These are phyloP conservation scores for Ophioninae sp. DNA, from an alignment of 2,888 invertebrate genomes.

Conservation along the genomic window DNA sequence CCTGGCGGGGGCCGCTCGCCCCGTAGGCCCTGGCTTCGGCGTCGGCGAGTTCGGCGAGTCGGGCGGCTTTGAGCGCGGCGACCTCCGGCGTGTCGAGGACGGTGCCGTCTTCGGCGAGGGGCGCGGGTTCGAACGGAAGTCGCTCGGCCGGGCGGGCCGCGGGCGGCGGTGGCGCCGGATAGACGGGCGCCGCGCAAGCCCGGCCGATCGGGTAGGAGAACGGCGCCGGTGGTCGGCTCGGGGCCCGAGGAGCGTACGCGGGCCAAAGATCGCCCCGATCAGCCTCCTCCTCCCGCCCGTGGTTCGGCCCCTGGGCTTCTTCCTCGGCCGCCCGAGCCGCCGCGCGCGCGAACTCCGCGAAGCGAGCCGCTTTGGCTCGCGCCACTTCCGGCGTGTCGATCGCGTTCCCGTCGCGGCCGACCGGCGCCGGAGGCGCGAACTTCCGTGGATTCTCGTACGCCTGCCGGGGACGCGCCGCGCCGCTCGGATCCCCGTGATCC, in stretches of 20 bases:
- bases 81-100: constrained; percentile 80
- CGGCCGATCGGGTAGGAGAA: constrained; percentile 62
- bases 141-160: constrained; percentile 67
- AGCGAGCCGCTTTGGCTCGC: constrained; percentile 79
- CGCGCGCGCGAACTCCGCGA: constrained; percentile 78
- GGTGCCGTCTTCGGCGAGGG: constrained; percentile 78
- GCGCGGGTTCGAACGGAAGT: constrained; percentile 76
- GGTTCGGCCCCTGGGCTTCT: constrained; percentile 65
- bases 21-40: constrained; percentile 79
- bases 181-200: constrained; percentile 62
- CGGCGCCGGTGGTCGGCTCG: constrained; percentile 53
- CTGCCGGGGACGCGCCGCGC: constrained; percentile 55
- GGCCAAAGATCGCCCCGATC: too few species aligned
- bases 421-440: constrained; percentile 77
- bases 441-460: constrained; percentile 59
- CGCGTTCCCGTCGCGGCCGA: constrained; percentile 78
- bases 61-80: constrained; percentile 77
- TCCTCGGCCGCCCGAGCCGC: constrained; percentile 77
- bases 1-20: too few species aligned
- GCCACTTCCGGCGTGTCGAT: constrained; percentile 81
- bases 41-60: constrained; percentile 78
- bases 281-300: too few species aligned
- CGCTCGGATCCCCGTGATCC: constrained; percentile 63
- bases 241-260: constrained; percentile 61
- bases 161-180: constrained; percentile 58